phyloP scores from a whole-genome alignment of 2,888 invertebrate species.

The Pristionchus arcanus region DNA sequence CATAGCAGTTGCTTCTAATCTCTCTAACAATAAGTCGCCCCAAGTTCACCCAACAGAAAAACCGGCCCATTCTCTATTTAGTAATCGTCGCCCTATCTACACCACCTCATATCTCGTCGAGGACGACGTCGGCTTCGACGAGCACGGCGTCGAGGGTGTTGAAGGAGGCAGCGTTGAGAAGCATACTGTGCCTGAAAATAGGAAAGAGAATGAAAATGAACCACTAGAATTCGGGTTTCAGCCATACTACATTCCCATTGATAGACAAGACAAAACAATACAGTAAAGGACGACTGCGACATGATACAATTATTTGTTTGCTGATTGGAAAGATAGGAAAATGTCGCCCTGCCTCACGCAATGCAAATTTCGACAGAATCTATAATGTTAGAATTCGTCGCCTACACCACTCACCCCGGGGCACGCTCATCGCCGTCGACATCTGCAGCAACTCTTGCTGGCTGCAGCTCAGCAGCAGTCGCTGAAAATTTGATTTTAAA shows the following conservation, averaged over 20 bases:
- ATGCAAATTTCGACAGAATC: too few species aligned
- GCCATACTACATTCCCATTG: not conserved
- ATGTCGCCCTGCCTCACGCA: too few species aligned
- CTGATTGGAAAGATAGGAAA: too few species aligned
- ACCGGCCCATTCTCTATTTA: not conserved
- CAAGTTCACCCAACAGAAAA: not conserved
- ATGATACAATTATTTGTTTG: too few species aligned
- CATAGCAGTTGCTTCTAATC: not conserved
- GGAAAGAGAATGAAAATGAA: not conserved
- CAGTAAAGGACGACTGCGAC: too few species aligned
- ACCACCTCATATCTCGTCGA: constrained; percentile 36
- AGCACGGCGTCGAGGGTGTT: constrained; percentile 40
- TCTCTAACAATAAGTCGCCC: not conserved
- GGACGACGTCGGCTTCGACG: constrained; percentile 14
- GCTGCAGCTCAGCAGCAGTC: constrained; percentile 7
- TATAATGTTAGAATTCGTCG: too few species aligned
- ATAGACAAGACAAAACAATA: too few species aligned
- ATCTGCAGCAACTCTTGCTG: constrained; percentile 16
- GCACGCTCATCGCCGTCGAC: constrained; percentile 19
- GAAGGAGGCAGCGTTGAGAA: constrained; percentile 37
- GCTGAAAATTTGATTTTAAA: not conserved
- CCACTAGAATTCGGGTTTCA: not conserved
- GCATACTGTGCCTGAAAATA: not conserved
- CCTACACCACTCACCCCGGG: not conserved
- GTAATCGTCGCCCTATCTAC: not conserved